Conservation (phyloP, 2,113 vertebrate genomes). For the Sinocyclocheilus anshuiensis region DNA sequence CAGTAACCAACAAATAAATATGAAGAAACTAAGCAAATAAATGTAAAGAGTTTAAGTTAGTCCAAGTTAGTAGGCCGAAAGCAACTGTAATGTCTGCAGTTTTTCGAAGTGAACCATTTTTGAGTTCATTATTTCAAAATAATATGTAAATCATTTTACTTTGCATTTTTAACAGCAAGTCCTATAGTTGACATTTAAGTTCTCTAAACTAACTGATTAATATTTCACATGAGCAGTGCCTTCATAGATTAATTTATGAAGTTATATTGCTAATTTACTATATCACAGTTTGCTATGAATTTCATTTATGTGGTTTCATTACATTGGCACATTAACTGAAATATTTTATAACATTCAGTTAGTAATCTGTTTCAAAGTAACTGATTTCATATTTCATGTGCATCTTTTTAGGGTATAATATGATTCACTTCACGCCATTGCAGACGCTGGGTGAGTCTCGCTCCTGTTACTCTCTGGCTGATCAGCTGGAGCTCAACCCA, state of each 20-base stretch:
- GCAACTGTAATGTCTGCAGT: neutral
- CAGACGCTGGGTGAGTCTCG: constrained; percentile 85
- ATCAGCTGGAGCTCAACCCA: constrained; percentile 87
- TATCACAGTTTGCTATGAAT: neutral
- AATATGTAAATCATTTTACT: neutral
- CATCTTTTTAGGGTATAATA: constrained; percentile 84
- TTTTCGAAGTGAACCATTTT: neutral
- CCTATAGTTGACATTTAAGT: neutral
- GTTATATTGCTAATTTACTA: neutral
- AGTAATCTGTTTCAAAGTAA: neutral
- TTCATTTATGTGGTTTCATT: neutral
- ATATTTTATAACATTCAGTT: neutral
- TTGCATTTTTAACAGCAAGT: neutral
- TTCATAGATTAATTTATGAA: neutral
- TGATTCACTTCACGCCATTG: constrained; percentile 88
- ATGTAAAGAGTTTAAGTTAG: neutral
- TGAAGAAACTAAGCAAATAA: constrained; percentile 7
- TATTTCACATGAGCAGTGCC: neutral
- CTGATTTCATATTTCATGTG: constrained; percentile 44
- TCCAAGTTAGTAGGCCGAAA: neutral
- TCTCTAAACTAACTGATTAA: neutral
- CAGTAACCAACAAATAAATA: neutral
- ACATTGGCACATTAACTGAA: neutral
- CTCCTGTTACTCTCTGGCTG: constrained; percentile 85
- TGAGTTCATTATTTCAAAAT: neutral